A percentile compares a stretch with the other conserved stretches of the same genome.
Evolutionary conservation across 2,888 invertebrate genomes (phyloP).

Genomic region (Argyresthia albistria): DNA sequence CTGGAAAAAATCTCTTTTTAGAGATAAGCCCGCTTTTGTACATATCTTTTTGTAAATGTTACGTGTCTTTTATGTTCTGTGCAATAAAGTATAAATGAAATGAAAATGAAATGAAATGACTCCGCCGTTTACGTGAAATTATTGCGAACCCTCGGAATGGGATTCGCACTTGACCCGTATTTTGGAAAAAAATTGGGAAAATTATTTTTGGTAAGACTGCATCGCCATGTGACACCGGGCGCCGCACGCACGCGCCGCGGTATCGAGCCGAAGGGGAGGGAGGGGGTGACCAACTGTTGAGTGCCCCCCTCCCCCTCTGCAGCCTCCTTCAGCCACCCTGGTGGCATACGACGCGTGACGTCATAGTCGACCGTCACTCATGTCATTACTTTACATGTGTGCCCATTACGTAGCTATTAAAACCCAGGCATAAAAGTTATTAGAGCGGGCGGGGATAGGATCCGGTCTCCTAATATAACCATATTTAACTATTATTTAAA

Average conservation of each 20-base stretch:
- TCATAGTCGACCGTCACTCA: constrained; percentile 27
- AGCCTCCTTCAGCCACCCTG: constrained; percentile 21
- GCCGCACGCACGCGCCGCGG: constrained; percentile 53
- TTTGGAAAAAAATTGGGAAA: neutral
- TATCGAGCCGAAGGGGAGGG: constrained; percentile 35
- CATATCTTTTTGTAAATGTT: too few species aligned
- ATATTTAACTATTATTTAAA: too few species aligned
- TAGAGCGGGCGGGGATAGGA: too few species aligned
- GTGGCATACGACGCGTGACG: constrained; percentile 38
- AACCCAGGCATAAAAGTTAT: too few species aligned
- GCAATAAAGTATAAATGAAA: too few species aligned
- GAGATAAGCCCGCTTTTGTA: too few species aligned
- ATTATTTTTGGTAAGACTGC: neutral
- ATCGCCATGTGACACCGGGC: constrained; percentile 31
- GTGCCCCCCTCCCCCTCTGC: constrained; percentile 24
- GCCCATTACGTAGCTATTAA: constrained; percentile 2
- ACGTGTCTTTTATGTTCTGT: too few species aligned
- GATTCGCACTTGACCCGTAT: neutral
- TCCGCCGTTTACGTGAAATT: neutral
- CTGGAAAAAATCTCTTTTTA: too few species aligned
- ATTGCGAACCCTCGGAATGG: neutral
- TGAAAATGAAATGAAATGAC: too few species aligned
- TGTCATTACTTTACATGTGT: constrained; percentile 9
- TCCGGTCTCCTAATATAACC: too few species aligned
- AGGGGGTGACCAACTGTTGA: constrained; percentile 56